Conservation (phyloP, 2,888 invertebrate genomes). For the Ophion ventricosus region DNA sequence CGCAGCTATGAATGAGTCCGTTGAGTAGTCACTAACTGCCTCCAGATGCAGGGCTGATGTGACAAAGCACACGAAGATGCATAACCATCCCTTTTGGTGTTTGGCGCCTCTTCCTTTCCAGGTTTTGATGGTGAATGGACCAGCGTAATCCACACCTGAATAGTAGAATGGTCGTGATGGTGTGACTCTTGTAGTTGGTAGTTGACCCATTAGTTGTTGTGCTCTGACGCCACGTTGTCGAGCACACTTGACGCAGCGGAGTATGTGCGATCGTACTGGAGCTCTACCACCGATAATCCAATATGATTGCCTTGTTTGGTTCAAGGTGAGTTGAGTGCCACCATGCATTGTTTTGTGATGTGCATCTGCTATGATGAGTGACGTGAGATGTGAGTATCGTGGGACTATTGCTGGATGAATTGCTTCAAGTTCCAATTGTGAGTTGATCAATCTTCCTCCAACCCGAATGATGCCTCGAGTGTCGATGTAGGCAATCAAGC, state of each 20-base stretch:
- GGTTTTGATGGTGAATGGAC: conserved; percentile 11
- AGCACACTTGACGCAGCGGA: conserved; percentile 51
- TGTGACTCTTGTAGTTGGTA: conserved; percentile 65
- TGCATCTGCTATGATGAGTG: conserved; percentile 45
- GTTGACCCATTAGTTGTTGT: conserved; percentile 72
- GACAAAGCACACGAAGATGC: conserved; percentile 69
- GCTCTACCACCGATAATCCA: conserved; percentile 63
- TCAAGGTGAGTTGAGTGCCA: conserved; percentile 57
- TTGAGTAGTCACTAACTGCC: conserved; percentile 12
- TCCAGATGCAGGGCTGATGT: conserved; percentile 62
- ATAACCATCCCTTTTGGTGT: conserved; percentile 55
- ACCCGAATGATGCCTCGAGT: conserved; percentile 54
- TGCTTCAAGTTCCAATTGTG: conserved; percentile 37
- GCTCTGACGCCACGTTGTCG: conserved; percentile 33
- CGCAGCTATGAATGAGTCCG: conserved; percentile 28
- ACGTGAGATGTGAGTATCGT: conserved; percentile 9
- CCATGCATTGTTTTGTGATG: conserved; percentile 56
- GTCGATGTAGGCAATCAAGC: conserved; percentile 44
- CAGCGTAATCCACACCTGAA: conserved; percentile 36
- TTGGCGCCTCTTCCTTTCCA: conserved; percentile 3
- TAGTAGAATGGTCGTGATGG: conserved; percentile 25
- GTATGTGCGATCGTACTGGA: conserved; percentile 54
- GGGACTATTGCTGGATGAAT: conserved; percentile 54
- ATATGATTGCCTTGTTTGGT: conserved; percentile 30
- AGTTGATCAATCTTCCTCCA: conserved; percentile 52